Percentiles rank a stretch among this genome's conserved stretches.
phyloP scores from a whole-genome alignment of 1,140 invertebrate species.

The Nephotettix cincticeps region DNA sequence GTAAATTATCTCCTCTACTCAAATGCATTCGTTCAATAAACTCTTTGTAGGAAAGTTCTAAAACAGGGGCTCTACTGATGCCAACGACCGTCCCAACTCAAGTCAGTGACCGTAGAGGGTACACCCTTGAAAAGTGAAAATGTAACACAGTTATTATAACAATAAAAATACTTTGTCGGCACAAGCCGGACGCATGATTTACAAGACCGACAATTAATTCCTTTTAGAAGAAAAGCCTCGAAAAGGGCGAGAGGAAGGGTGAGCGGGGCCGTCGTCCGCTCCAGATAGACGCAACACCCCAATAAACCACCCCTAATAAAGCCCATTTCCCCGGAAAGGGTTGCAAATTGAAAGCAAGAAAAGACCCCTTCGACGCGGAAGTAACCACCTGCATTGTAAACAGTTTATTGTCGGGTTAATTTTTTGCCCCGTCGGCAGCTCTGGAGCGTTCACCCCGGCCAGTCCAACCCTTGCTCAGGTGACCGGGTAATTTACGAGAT shows the following conservation, averaged over 20 bases:
- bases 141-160: too few relatives aligned
- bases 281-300: slow-evolving; percentile 16
- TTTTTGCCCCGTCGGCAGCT: not conserved
- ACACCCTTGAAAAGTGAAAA: too few relatives aligned
- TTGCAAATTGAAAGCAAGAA: slow-evolving; percentile 23
- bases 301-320: slow-evolving; percentile 14
- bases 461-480: slow-evolving; percentile 2
- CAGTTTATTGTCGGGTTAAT: slow-evolving; percentile 18
- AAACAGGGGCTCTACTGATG: too few relatives aligned
- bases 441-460: slow-evolving; percentile 4
- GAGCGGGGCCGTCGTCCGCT: not conserved
- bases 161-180: too few relatives aligned
- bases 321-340: slow-evolving; percentile 15
- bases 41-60: too few relatives aligned
- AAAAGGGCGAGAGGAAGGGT: not conserved
- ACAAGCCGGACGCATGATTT: too few relatives aligned
- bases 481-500: slow-evolving; percentile 8
- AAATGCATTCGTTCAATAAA: too few relatives aligned
- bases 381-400: slow-evolving; percentile 20
- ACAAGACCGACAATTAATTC: slow-evolving; percentile 10
- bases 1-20: too few relatives aligned
- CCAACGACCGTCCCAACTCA: too few relatives aligned
- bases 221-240: not conserved
- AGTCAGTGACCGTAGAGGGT: too few relatives aligned
- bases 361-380: slow-evolving; percentile 11